These are phyloP conservation scores for Parasteatoda tepidariorum DNA, from an alignment of 1,140 invertebrate species.

Conservation along the genomic window DNA sequence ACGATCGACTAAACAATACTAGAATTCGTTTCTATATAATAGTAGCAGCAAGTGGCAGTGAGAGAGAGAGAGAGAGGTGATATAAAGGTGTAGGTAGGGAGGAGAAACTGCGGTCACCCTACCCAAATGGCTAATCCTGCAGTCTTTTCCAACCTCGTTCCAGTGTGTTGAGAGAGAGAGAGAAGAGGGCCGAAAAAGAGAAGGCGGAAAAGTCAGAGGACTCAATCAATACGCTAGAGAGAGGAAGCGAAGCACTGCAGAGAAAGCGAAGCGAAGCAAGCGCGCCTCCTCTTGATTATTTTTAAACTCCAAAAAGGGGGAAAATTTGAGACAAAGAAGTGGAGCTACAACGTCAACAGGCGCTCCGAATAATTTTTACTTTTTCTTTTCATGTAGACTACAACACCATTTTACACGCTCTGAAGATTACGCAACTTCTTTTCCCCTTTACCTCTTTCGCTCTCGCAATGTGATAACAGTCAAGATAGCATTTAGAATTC, in stretches of 20 bases:
- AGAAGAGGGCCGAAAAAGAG: background rate
- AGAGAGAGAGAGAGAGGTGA: background rate
- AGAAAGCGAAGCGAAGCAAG: conserved; percentile 21
- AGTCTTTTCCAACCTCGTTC: conserved; percentile 3
- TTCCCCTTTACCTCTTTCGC: no score
- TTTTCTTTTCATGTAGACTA: background rate
- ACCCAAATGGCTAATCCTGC: conserved; percentile 28
- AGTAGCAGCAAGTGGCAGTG: no score
- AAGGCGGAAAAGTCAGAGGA: conserved; percentile 57
- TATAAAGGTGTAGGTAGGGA: background rate
- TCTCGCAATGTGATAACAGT: no score
- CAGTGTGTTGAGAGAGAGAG: background rate
- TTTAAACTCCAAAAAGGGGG: conserved; percentile 46
- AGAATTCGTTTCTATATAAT: no score
- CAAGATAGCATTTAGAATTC: no score
- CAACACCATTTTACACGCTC: background rate
- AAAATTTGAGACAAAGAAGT: background rate
- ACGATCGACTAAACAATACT: no score
- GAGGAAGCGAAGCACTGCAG: conserved; percentile 41
- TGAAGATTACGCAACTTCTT: no score
- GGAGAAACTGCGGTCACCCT: conserved; percentile 20
- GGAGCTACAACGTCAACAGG: conserved; percentile 28
- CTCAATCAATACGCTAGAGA: conserved; percentile 45
- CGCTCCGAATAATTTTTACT: background rate
- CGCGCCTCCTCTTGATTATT: conserved; percentile 38